Conservation (phyloP, 2,888 invertebrate species). For the Calameuta filiformis region DNA sequence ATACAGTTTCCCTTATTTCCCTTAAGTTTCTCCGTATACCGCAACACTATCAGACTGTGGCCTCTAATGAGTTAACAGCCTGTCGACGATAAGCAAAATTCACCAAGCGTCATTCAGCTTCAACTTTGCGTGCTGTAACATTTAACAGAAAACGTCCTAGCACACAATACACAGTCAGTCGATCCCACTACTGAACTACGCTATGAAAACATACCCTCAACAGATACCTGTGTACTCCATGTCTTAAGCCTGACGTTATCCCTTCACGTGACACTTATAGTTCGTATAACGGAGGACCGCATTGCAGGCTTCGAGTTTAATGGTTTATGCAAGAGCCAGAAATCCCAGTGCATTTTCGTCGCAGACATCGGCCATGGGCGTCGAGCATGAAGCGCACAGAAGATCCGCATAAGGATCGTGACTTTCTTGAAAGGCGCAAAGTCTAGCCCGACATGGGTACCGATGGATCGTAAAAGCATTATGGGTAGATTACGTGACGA, state of each 20-base stretch:
- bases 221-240: not conserved
- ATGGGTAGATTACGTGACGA: not conserved
- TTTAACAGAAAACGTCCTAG: not conserved
- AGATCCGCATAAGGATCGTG: not conserved
- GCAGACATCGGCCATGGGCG: slow-evolving; percentile 31
- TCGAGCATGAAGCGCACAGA: slow-evolving; percentile 23
- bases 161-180: not conserved
- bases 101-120: not conserved
- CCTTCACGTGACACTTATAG: not conserved
- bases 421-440: not conserved
- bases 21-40: not conserved
- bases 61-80: not conserved
- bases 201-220: not conserved
- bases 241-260: not conserved
- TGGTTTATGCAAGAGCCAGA: slow-evolving; percentile 46
- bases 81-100: not conserved
- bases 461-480: not conserved
- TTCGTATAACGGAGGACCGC: slow-evolving; percentile 31
- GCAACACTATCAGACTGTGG: not conserved
- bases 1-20: not conserved
- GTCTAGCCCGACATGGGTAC: not conserved
- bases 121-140: not conserved
- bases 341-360: slow-evolving; percentile 41
- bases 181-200: not conserved
- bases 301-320: slow-evolving; percentile 45